Evolutionary conservation across 2,113 vertebrate genomes (phyloP).

Genomic region (Cynocephalus volans): DNA sequence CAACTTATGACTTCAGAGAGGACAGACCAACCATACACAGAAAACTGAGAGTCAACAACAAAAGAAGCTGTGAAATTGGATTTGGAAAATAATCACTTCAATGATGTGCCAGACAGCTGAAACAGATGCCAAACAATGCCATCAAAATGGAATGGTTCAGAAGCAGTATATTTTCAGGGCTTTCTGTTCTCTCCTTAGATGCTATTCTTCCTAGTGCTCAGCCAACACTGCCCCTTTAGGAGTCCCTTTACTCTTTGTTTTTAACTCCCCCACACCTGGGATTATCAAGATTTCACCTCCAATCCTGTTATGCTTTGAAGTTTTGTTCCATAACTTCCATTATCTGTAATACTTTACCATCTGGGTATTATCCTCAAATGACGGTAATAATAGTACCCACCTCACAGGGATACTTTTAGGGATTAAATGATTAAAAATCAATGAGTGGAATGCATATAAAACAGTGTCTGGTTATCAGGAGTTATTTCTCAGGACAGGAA

Average conservation of each 20-base stretch:
- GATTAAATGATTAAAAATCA: constrained; percentile 47
- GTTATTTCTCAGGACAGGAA: neutral
- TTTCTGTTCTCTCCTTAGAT: neutral
- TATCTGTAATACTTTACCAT: neutral
- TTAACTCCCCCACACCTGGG: neutral
- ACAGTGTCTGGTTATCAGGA: constrained; percentile 16
- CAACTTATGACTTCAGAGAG: neutral
- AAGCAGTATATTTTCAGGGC: neutral
- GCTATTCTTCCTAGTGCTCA: neutral
- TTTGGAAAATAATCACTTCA: constrained; percentile 61
- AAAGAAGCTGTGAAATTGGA: neutral
- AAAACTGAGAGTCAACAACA: neutral
- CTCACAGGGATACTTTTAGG: neutral
- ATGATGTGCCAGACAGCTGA: neutral
- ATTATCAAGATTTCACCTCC: neutral
- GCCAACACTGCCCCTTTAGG: neutral
- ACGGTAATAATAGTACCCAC: neutral
- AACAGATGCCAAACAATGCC: neutral
- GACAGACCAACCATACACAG: neutral
- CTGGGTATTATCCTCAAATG: neutral
- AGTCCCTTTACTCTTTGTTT: neutral
- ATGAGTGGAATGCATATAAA: constrained; percentile 25
- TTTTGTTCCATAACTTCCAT: neutral
- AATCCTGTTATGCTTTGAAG: neutral
- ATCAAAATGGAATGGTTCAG: neutral